A percentile compares a stretch with the other conserved stretches of the same genome.
phyloP scores from a whole-genome alignment of 2,888 invertebrate species.

The Sicus ferrugineus region DNA sequence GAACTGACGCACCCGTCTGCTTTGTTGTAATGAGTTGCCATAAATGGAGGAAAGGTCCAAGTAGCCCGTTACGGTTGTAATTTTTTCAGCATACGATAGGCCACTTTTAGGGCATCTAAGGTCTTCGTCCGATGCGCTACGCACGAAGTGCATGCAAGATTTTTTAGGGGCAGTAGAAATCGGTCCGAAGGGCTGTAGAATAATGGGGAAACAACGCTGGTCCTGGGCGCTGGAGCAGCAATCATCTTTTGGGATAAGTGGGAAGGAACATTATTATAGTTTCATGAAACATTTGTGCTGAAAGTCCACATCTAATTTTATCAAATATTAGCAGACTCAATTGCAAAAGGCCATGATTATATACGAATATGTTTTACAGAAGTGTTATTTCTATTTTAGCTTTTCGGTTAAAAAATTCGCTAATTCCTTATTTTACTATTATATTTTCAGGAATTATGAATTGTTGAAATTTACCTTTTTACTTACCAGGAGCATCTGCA shows the following conservation, averaged over 20 bases:
- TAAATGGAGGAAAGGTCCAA: conserved; percentile 82
- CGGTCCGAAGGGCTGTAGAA: conserved; percentile 68
- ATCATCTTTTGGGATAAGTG: conserved; percentile 43
- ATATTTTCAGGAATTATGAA: no score
- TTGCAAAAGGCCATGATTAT: no score
- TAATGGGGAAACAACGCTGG: conserved; percentile 65
- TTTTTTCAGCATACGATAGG: conserved; percentile 69
- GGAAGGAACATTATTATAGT: no score
- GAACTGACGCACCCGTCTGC: conserved; percentile 70
- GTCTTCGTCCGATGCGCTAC: conserved; percentile 72
- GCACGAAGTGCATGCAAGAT: conserved; percentile 72
- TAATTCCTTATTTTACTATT: no score
- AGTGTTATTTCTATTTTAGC: no score
- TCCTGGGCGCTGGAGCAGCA: conserved; percentile 48
- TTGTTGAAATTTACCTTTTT: neutral
- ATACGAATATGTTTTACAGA: no score
- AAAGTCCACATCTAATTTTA: no score
- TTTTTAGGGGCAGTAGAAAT: conserved; percentile 66
- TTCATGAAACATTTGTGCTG: no score
- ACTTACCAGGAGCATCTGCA: conserved; percentile 38
- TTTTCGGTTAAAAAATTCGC: no score
- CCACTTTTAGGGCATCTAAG: conserved; percentile 68
- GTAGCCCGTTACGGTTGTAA: conserved; percentile 60
- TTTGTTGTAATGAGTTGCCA: conserved; percentile 73
- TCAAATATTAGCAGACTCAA: no score